Conservation (phyloP, 2,888 invertebrate genomes). For the Dolomedes plantarius region DNA sequence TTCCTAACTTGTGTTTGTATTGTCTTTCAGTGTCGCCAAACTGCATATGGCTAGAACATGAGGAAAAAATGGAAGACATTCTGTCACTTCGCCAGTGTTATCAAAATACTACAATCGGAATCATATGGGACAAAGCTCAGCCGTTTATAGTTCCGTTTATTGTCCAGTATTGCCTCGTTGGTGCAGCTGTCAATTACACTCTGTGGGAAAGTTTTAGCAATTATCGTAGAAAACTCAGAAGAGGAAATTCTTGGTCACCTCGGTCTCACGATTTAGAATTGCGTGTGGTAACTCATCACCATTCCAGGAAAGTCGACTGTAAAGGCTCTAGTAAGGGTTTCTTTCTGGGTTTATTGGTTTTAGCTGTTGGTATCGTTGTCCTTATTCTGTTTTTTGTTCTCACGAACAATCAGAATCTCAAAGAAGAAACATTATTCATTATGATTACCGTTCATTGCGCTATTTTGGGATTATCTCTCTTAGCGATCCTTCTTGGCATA, state of each 20-base stretch:
- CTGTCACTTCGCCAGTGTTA: slow-evolving; percentile 79
- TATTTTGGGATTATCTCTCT: slow-evolving; percentile 50
- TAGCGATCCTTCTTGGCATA: slow-evolving; percentile 50
- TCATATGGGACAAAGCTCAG: slow-evolving; percentile 80
- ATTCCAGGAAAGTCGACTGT: slow-evolving; percentile 77
- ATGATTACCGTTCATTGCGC: slow-evolving; percentile 65
- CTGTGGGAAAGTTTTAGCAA: slow-evolving; percentile 77
- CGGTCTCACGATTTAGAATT: not conserved
- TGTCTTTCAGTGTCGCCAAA: slow-evolving; percentile 52
- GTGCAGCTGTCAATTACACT: slow-evolving; percentile 80
- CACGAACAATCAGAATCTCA: slow-evolving; percentile 60
- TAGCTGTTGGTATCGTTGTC: slow-evolving; percentile 76
- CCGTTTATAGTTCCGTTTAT: slow-evolving; percentile 80
- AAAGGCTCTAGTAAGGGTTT: slow-evolving; percentile 80
- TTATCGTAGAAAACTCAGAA: not conserved
- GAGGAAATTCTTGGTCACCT: slow-evolving; percentile 31
- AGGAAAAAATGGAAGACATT: slow-evolving; percentile 74
- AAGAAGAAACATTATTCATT: slow-evolving; percentile 58
- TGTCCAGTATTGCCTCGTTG: slow-evolving; percentile 79
- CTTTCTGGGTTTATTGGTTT: slow-evolving; percentile 79
- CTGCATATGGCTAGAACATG: slow-evolving; percentile 61
- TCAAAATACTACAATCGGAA: slow-evolving; percentile 80
- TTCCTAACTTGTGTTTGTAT: too few species aligned
- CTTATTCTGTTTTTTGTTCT: slow-evolving; percentile 72
- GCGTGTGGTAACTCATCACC: not conserved